Conservation (phyloP, 64 coral and sea anemone genomes). For the Porites australiensis region DNA sequence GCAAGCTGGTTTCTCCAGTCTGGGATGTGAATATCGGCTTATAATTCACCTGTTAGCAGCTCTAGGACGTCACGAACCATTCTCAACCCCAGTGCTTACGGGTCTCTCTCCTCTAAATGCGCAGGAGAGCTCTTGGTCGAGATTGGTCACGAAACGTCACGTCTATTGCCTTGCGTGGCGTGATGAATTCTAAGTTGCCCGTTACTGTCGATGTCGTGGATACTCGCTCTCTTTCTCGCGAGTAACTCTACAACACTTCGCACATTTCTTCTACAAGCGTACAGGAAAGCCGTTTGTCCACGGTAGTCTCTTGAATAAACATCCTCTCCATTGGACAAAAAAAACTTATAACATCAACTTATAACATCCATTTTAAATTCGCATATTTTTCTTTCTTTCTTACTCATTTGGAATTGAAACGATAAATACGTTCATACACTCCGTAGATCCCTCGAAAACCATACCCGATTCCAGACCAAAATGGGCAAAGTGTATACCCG, state of each 20-base stretch:
- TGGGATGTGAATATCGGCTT: background rate
- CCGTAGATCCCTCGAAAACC: too few species aligned
- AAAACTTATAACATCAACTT: conserved; percentile 15
- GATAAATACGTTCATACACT: too few species aligned
- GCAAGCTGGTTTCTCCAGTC: background rate
- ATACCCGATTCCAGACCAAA: too few species aligned
- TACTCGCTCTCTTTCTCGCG: background rate
- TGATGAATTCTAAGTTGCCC: background rate
- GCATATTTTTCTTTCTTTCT: too few species aligned
- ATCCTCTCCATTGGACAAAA: background rate
- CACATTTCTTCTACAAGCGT: conserved; percentile 9
- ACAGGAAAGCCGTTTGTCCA: conserved; percentile 3
- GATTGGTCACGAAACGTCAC: too few species aligned
- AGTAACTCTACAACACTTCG: background rate
- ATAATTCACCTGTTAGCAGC: background rate
- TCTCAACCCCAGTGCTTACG: too few species aligned
- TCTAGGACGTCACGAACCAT: background rate
- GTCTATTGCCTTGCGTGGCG: background rate
- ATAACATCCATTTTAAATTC: too few species aligned
- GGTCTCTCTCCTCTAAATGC: too few species aligned
- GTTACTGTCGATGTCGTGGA: background rate
- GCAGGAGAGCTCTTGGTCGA: too few species aligned
- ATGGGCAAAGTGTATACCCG: too few species aligned
- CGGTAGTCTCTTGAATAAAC: background rate
- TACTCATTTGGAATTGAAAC: too few species aligned